Percentiles rank a stretch among this genome's conserved stretches.
phyloP scores from a whole-genome alignment of 23 tunicate genomes.

The Pegea sp. region DNA sequence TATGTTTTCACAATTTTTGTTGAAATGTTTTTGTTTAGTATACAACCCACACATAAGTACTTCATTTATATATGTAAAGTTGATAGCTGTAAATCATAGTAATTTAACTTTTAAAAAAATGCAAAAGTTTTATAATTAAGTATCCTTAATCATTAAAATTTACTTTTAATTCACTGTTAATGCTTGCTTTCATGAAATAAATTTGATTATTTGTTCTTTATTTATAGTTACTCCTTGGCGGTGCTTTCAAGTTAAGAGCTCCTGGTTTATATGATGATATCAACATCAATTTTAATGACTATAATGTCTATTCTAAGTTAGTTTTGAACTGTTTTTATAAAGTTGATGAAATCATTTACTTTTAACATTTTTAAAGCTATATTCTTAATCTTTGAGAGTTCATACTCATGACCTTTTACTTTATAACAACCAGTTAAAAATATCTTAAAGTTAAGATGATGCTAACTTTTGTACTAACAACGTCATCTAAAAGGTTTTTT shows the following conservation, averaged over 20 bases:
- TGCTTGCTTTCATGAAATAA: too few species aligned
- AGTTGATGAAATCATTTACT: background rate
- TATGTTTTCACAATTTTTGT: too few species aligned
- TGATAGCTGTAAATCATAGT: background rate
- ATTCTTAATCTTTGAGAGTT: too few species aligned
- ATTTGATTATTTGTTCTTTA: too few species aligned
- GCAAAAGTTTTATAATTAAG: background rate
- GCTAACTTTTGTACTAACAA: background rate
- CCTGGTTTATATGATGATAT: background rate
- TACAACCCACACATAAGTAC: too few species aligned
- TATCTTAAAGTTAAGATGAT: background rate
- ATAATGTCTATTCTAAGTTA: background rate
- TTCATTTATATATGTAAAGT: too few species aligned
- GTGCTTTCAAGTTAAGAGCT: background rate
- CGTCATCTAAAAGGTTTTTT: background rate
- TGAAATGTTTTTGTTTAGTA: too few species aligned
- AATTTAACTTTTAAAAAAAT: background rate
- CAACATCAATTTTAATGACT: background rate
- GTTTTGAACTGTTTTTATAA: background rate
- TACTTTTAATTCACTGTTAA: background rate
- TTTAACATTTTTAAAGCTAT: background rate
- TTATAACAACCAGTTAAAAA: background rate
- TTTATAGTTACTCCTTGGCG: background rate
- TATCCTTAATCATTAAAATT: background rate
- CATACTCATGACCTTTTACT: too few species aligned